Percentiles rank a stretch among this genome's conserved stretches.
phyloP scores from a whole-genome alignment of 2,888 invertebrate species.

The Lumbricus terrestris region DNA sequence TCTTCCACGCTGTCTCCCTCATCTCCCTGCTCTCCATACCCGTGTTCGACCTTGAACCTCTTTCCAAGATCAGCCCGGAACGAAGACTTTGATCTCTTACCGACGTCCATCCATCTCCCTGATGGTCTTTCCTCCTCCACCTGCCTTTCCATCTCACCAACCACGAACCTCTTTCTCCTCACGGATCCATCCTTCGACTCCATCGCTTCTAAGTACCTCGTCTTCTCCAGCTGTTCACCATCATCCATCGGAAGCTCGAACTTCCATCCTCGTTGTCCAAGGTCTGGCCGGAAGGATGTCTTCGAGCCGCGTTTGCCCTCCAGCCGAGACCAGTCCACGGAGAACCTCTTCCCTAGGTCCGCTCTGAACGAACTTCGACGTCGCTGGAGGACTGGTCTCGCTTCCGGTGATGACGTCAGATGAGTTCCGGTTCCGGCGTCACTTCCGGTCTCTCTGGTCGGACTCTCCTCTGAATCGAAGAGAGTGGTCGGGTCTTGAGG shows the following conservation, averaged over 20 bases:
- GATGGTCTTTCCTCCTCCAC: neutral
- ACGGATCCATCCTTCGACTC: neutral
- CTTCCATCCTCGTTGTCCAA: neutral
- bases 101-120: neutral
- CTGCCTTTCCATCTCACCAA: neutral
- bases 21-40: neutral
- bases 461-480: neutral
- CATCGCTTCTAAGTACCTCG: neutral
- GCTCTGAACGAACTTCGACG: neutral
- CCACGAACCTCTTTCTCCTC: neutral
- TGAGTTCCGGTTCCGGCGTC: neutral
- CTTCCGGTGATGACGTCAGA: conserved; percentile 3
- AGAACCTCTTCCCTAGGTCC: neutral
- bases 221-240: neutral
- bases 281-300: neutral
- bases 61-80: neutral
- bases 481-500: neutral
- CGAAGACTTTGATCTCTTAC: neutral
- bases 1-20: neutral
- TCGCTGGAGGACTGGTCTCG: neutral
- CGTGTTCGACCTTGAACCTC: neutral
- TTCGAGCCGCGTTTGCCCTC: neutral
- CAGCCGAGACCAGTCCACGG: neutral
- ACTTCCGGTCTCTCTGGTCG: neutral
- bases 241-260: neutral